These are phyloP conservation scores for Hyposoter didymator DNA, from an alignment of 2,888 invertebrate species.

Conservation along the genomic window DNA sequence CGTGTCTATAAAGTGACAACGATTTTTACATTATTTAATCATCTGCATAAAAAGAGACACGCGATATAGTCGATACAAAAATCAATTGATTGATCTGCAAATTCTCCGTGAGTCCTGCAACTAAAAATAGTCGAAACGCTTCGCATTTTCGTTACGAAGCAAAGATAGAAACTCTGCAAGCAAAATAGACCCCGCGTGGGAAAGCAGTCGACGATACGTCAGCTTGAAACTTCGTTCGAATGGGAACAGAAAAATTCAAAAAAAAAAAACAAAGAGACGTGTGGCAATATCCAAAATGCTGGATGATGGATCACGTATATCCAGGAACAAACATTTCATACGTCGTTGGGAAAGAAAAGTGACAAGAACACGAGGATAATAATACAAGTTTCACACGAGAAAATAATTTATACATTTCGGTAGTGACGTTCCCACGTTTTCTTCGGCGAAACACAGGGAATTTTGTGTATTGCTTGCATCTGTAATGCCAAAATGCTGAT, in stretches of 20 bases:
- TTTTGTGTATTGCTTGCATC: too few relatives aligned
- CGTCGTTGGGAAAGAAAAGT: too few relatives aligned
- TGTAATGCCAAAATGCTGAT: too few relatives aligned
- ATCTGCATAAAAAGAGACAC: too few relatives aligned
- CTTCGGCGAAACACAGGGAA: too few relatives aligned
- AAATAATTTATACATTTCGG: too few relatives aligned
- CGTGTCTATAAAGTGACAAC: too few relatives aligned
- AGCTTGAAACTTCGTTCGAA: neutral
- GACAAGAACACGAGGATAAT: neutral
- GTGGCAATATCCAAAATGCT: neutral
- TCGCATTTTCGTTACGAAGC: neutral
- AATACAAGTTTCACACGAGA: too few relatives aligned
- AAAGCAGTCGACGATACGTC: neutral
- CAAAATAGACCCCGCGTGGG: neutral
- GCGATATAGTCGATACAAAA: neutral
- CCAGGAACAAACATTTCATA: neutral
- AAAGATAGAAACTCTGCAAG: neutral
- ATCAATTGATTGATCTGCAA: neutral
- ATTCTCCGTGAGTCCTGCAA: neutral
- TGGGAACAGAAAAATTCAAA: neutral
- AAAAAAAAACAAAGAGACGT: neutral
- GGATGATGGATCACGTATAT: neutral
- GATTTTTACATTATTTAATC: too few relatives aligned
- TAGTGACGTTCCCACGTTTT: too few relatives aligned
- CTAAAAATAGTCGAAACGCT: too few relatives aligned